phyloP scores from a whole-genome alignment of 2,797 vertebrate genomes.

The Falco concolor region DNA sequence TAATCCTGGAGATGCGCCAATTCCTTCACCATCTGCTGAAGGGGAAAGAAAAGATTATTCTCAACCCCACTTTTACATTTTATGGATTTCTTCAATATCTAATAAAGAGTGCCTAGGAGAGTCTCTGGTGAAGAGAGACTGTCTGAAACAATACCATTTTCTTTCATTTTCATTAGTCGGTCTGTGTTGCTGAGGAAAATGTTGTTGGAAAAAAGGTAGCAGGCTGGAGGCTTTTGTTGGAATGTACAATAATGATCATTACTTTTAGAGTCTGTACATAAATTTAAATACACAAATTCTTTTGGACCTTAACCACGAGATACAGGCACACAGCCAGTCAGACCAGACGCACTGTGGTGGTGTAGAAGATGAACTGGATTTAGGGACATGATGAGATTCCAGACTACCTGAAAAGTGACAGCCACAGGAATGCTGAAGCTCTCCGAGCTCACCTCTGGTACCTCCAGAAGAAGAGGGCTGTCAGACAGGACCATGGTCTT shows the following conservation, averaged over 20 bases:
- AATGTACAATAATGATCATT: background rate
- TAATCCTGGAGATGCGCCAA: background rate
- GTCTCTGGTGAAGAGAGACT: background rate
- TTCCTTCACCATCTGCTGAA: background rate
- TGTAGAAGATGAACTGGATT: background rate
- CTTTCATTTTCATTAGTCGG: background rate
- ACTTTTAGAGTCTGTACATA: background rate
- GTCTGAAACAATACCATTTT: background rate
- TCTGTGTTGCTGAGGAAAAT: background rate
- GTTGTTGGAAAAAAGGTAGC: background rate
- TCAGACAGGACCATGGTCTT: background rate
- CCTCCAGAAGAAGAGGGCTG: background rate
- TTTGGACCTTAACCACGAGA: background rate
- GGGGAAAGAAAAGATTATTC: background rate
- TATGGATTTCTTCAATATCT: background rate
- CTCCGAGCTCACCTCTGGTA: background rate
- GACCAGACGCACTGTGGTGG: background rate
- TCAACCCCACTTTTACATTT: background rate
- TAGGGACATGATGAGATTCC: background rate
- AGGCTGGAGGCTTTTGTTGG: background rate
- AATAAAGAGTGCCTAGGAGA: background rate
- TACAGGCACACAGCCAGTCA: background rate
- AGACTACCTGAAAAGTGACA: background rate
- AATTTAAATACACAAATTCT: background rate
- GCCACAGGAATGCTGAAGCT: background rate